Percentiles rank a stretch among this genome's conserved stretches.
These are phyloP conservation scores for Zaprionus capensis DNA, from an alignment of 1,140 invertebrate species.

Conservation along the genomic window DNA sequence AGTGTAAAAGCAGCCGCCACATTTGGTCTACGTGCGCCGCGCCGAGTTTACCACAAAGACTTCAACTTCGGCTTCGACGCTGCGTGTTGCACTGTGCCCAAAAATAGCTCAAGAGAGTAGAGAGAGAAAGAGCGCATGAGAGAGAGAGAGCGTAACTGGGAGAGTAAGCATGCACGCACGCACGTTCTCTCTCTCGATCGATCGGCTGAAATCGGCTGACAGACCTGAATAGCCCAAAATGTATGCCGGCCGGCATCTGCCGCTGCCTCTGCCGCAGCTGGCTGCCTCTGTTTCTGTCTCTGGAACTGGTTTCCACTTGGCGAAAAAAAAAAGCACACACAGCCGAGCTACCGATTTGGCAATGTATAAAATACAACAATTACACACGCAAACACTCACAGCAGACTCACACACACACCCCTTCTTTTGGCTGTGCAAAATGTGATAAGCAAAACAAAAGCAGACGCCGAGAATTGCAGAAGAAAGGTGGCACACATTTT, in stretches of 20 bases:
- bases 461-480: conserved; percentile 27
- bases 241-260: conserved; percentile 78
- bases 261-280: conserved; percentile 6
- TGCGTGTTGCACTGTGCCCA: conserved; percentile 11
- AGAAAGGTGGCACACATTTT: background rate
- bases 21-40: conserved; percentile 44
- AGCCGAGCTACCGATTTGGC: conserved; percentile 57
- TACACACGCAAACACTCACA: conserved; percentile 6
- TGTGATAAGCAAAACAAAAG: conserved; percentile 66
- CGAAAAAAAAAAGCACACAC: conserved; percentile 56
- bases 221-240: conserved; percentile 57
- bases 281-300: conserved; percentile 15
- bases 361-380: conserved; percentile 44
- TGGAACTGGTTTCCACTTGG: conserved; percentile 78
- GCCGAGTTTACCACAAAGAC: conserved; percentile 17
- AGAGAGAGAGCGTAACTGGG: background rate
- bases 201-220: conserved; percentile 40
- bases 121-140: conserved; percentile 4
- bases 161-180: background rate
- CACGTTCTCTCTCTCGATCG: conserved; percentile 3
- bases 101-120: conserved; percentile 32
- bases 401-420: background rate
- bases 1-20: conserved; percentile 10
- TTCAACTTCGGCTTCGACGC: conserved; percentile 12
- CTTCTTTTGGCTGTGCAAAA: conserved; percentile 45